Conservation (phyloP, 2,797 vertebrate species). For the Borostomias antarcticus region DNA sequence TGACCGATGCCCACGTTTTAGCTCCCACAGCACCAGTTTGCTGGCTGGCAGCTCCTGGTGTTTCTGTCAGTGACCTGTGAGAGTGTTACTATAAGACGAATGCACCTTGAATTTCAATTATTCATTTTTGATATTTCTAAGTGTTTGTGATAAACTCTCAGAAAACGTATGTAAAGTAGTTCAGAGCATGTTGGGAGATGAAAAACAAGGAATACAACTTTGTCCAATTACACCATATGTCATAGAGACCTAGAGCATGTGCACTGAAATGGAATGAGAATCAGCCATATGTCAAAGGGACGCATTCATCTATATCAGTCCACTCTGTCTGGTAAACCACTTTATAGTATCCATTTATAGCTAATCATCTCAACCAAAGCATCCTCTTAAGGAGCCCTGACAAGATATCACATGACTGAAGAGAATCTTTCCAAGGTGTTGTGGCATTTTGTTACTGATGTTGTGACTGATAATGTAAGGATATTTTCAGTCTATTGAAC, state of each 20-base stretch:
- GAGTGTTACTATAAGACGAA: background rate
- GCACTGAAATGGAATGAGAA: conserved; percentile 17
- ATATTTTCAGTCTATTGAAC: conserved; percentile 26
- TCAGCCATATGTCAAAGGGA: background rate
- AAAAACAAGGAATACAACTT: background rate
- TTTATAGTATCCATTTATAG: conserved; percentile 14
- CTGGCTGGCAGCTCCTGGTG: no score
- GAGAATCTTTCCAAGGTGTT: background rate
- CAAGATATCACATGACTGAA: conserved; percentile 13
- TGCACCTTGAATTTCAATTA: no score
- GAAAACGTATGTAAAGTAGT: background rate
- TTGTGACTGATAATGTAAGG: background rate
- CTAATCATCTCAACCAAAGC: conserved; percentile 2
- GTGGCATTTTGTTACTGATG: background rate
- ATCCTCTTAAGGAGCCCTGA: conserved; percentile 12
- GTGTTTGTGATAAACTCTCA: no score
- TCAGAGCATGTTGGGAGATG: background rate
- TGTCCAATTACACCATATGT: background rate
- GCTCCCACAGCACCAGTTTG: no score
- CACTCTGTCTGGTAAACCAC: conserved; percentile 11
- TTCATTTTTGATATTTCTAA: no score
- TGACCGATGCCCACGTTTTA: no score
- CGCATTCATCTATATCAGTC: background rate
- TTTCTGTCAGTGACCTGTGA: background rate
- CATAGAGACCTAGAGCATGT: background rate